These are phyloP conservation scores for Festucalex cinctus DNA, from an alignment of 2,113 vertebrate genomes.

Conservation along the genomic window DNA sequence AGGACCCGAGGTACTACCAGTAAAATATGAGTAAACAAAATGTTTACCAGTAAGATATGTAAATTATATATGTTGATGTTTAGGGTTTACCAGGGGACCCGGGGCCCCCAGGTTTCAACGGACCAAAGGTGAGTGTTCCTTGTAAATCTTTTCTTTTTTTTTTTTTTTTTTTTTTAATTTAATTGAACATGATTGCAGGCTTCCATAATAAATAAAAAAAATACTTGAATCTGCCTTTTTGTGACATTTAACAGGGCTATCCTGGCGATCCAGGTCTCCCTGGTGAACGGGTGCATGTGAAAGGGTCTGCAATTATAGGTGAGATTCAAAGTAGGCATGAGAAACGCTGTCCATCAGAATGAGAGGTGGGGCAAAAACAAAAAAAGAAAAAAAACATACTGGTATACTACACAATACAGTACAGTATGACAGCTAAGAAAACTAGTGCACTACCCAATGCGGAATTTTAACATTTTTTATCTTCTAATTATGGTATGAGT, in stretches of 20 bases:
- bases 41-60: not conserved
- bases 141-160: no score
- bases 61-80: slow-evolving; percentile 12
- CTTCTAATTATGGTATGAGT: no score
- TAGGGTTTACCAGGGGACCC: slow-evolving; percentile 36
- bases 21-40: not conserved
- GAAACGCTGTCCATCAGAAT: no score
- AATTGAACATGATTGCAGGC: not conserved
- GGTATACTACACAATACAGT: no score
- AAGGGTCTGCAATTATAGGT: slow-evolving; percentile 47
- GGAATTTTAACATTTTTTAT: no score
- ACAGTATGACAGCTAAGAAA: no score
- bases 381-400: no score
- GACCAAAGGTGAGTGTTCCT: slow-evolving; percentile 47
- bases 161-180: not conserved
- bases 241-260: slow-evolving; percentile 42
- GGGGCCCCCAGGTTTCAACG: slow-evolving; percentile 50
- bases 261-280: slow-evolving; percentile 45
- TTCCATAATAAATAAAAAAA: not conserved
- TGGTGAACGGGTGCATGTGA: not conserved
- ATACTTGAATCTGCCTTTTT: not conserved
- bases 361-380: no score
- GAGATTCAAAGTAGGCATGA: not conserved
- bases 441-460: no score
- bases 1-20: slow-evolving; percentile 40